These are phyloP conservation scores for Cheilosia vulpina DNA, from an alignment of 2,888 invertebrate genomes.

Conservation along the genomic window DNA sequence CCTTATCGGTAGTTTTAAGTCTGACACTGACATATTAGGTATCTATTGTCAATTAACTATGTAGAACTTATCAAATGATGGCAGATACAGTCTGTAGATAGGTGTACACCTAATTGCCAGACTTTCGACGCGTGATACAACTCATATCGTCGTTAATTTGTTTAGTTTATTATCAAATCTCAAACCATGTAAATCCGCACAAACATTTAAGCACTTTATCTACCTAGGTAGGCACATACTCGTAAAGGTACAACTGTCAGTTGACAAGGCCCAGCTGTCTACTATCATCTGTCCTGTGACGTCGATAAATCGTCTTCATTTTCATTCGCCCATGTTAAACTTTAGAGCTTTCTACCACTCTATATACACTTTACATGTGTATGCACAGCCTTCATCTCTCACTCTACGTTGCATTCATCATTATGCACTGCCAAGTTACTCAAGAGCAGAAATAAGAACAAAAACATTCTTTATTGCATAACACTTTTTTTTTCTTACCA, in stretches of 20 bases:
- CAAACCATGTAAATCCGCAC: slow-evolving; percentile 7
- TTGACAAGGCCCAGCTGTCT: background rate
- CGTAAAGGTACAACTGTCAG: background rate
- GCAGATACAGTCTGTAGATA: no score
- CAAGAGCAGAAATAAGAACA: slow-evolving; percentile 17
- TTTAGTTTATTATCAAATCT: slow-evolving; percentile 39
- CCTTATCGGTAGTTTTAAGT: no score
- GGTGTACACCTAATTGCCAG: background rate
- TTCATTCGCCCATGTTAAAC: slow-evolving; percentile 9
- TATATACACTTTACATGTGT: slow-evolving; percentile 12
- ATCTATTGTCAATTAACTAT: no score
- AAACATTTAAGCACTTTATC: slow-evolving; percentile 5
- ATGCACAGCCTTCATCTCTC: slow-evolving; percentile 39
- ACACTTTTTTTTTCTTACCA: slow-evolving; percentile 1
- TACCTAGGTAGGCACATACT: background rate
- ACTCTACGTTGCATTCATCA: slow-evolving; percentile 36
- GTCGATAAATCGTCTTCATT: slow-evolving; percentile 13
- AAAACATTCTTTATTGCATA: slow-evolving; percentile 45
- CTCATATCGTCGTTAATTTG: slow-evolving; percentile 29
- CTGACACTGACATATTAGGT: no score
- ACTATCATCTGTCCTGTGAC: slow-evolving; percentile 60
- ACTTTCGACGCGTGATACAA: slow-evolving; percentile 25
- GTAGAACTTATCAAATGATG: no score
- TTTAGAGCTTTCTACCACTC: slow-evolving; percentile 18
- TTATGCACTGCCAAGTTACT: slow-evolving; percentile 49